Percentiles rank a stretch among this genome's conserved stretches.
These are phyloP conservation scores for Xiphorhynchus erythropygius DNA, from an alignment of 2,797 vertebrate species.

Conservation along the genomic window DNA sequence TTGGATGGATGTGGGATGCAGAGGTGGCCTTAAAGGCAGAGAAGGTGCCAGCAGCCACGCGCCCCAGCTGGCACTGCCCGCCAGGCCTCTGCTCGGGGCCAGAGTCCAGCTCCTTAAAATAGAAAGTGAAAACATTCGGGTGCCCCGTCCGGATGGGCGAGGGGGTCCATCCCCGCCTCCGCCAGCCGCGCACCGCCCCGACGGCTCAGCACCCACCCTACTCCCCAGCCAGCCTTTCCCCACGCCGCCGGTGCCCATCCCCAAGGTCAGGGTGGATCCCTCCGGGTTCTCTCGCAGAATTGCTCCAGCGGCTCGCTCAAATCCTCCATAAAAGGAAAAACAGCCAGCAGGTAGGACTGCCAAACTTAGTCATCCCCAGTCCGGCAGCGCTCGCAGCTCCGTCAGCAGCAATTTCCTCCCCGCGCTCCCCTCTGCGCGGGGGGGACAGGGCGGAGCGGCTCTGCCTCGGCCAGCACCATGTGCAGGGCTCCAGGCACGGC, in stretches of 20 bases:
- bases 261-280: slow-evolving; percentile 71
- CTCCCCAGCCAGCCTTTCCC: background rate
- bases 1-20: rapidly evolving
- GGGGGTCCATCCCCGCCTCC: background rate
- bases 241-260: background rate
- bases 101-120: slow-evolving; percentile 16
- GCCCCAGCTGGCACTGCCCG: background rate
- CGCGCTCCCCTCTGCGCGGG: background rate
- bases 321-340: slow-evolving; percentile 82
- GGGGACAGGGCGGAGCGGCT: background rate
- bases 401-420: slow-evolving; percentile 71
- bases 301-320: slow-evolving; percentile 55
- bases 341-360: slow-evolving; percentile 77
- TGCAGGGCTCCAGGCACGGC: background rate
- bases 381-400: slow-evolving; percentile 61
- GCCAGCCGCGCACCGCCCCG: background rate
- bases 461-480: background rate
- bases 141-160: background rate
- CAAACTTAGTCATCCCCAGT: slow-evolving; percentile 81
- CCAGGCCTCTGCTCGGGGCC: background rate
- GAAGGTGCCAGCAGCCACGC: background rate
- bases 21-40: background rate
- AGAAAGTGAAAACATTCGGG: slow-evolving; percentile 52
- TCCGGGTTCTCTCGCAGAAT: slow-evolving; percentile 7
- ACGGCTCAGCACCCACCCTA: background rate